Conservation (phyloP, 1,140 invertebrate genomes). For the Procambarus clarkii region DNA sequence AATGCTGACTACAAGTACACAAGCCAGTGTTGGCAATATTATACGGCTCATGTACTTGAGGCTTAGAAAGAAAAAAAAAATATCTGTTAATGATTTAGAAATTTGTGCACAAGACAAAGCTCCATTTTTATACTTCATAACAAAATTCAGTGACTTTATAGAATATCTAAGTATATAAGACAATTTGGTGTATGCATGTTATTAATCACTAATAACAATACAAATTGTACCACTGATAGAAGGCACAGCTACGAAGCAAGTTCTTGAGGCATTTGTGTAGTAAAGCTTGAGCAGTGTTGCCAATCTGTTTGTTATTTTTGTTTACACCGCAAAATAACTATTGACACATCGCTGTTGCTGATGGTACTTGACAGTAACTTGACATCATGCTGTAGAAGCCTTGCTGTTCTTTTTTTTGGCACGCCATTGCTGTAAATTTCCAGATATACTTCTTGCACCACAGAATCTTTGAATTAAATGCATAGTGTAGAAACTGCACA, state of each 20-base stretch:
- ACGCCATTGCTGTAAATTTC: not conserved
- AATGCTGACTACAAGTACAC: conserved; percentile 6
- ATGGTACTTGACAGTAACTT: not conserved
- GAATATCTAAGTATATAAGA: not conserved
- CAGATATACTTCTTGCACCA: not conserved
- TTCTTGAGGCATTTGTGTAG: not conserved
- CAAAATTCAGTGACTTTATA: not conserved
- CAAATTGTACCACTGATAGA: not conserved
- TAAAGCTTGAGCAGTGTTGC: not conserved
- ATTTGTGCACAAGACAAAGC: conserved; percentile 1
- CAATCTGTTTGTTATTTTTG: no score
- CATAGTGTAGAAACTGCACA: not conserved
- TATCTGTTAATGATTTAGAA: not conserved
- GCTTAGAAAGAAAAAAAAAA: not conserved
- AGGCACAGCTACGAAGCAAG: not conserved
- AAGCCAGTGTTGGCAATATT: conserved; percentile 6
- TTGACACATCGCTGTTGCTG: no score
- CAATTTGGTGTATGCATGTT: not conserved
- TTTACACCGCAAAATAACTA: no score
- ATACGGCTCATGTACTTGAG: not conserved
- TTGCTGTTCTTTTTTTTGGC: not conserved
- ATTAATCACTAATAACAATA: not conserved
- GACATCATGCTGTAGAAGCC: not conserved
- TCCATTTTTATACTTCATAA: not conserved
- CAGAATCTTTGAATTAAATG: not conserved